Conservation (phyloP, 2,797 vertebrate genomes). For the Pseudocheirus occidentalis region DNA sequence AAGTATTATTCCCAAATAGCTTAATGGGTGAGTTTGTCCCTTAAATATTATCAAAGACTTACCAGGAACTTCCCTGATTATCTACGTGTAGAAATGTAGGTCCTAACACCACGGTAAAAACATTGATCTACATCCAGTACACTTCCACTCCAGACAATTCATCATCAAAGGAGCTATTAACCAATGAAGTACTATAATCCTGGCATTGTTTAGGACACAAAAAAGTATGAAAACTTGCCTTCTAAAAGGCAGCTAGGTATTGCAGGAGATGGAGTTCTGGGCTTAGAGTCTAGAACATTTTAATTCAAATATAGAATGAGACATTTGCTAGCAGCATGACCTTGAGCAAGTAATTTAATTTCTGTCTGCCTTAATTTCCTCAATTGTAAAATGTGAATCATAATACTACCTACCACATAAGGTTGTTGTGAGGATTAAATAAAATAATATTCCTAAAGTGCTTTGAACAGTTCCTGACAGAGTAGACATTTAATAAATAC, state of each 20-base stretch:
- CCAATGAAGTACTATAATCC: background rate
- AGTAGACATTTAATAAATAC: background rate
- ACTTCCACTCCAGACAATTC: background rate
- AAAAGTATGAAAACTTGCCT: background rate
- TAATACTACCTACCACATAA: background rate
- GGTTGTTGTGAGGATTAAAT: background rate
- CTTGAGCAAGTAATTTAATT: background rate
- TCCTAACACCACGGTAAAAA: background rate
- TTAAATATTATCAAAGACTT: background rate
- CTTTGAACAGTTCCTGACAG: background rate
- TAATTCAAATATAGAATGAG: background rate
- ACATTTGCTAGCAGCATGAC: background rate
- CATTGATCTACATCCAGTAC: background rate
- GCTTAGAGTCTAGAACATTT: background rate
- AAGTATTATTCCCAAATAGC: constrained; percentile 26
- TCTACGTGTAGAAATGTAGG: background rate
- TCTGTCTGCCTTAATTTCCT: background rate
- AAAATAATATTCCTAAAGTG: background rate
- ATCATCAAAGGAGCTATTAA: background rate
- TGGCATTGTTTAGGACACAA: background rate
- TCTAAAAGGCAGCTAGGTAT: background rate
- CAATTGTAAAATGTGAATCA: background rate
- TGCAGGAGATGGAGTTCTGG: background rate
- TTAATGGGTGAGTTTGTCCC: background rate
- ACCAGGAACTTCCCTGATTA: background rate